Conservation (phyloP, 2,113 vertebrate genomes). For the Catharus minimus region DNA sequence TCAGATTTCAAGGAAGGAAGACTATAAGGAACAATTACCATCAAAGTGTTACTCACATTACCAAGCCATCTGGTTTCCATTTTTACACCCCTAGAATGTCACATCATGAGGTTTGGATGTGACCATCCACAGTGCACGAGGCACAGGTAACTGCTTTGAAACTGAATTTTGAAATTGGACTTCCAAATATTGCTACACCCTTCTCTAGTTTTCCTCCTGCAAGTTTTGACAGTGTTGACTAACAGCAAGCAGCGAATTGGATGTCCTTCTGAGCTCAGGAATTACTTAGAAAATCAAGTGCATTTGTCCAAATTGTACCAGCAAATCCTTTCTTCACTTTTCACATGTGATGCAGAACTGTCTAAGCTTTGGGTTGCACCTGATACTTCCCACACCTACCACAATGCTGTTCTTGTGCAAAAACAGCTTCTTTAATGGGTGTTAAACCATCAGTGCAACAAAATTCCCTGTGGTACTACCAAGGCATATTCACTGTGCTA, state of each 20-base stretch:
- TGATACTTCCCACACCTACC: not conserved
- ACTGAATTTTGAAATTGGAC: not conserved
- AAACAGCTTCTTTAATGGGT: not conserved
- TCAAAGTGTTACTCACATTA: slow-evolving; percentile 63
- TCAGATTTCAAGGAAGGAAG: slow-evolving; percentile 39
- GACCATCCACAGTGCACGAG: not conserved
- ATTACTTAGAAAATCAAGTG: slow-evolving; percentile 11
- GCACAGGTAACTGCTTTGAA: not conserved
- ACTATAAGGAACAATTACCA: slow-evolving; percentile 51
- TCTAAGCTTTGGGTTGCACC: not conserved
- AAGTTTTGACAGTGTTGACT: not conserved
- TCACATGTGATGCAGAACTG: not conserved
- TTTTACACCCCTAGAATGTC: not conserved
- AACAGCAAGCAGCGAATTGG: not conserved
- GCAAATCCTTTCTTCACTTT: not conserved
- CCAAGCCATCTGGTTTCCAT: slow-evolving; percentile 62
- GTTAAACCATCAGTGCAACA: not conserved
- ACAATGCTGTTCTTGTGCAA: not conserved
- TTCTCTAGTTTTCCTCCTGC: not conserved
- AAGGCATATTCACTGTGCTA: not conserved
- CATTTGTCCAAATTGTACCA: not conserved
- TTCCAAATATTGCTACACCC: not conserved
- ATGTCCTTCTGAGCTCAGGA: not conserved
- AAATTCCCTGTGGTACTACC: not conserved
- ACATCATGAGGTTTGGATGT: slow-evolving; percentile 9